Conservation (phyloP, 2,888 invertebrate genomes). For the Sminthurinus aureus region DNA sequence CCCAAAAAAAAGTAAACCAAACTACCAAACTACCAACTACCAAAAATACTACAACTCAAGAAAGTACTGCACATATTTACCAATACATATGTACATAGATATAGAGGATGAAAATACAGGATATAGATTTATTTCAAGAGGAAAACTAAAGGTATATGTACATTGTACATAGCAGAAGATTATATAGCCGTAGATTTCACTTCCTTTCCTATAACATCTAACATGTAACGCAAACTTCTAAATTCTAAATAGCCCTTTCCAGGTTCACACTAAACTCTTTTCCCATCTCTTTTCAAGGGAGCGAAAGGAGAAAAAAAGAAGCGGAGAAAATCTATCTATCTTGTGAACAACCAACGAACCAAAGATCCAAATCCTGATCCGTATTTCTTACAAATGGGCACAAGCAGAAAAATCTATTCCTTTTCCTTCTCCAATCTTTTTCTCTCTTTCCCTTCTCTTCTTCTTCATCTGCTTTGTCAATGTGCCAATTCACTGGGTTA, state of each 20-base stretch:
- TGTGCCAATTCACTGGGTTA: constrained; percentile 33
- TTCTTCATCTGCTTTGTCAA: constrained; percentile 28
- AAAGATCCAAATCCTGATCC: neutral
- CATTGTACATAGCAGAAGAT: too few relatives aligned
- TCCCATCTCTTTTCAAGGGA: neutral
- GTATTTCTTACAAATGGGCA: neutral
- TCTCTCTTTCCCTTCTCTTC: constrained; percentile 14
- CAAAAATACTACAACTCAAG: too few relatives aligned
- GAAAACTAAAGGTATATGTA: too few relatives aligned
- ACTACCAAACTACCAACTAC: constrained; percentile 1
- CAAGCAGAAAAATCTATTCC: constrained; percentile 25
- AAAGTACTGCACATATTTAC: too few relatives aligned
- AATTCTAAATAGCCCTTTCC: too few relatives aligned
- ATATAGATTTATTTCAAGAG: too few relatives aligned
- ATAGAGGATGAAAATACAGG: too few relatives aligned
- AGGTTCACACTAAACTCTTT: neutral
- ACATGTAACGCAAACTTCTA: neutral
- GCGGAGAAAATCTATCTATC: constrained; percentile 4
- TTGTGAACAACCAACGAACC: neutral
- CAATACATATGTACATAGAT: too few relatives aligned
- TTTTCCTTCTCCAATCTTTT: constrained; percentile 22
- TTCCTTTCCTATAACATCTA: too few relatives aligned
- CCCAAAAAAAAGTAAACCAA: constrained; percentile 13
- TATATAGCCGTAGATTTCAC: too few relatives aligned
- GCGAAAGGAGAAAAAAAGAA: neutral